Evolutionary conservation across 2,888 invertebrate genomes (phyloP), one percentile per base, ranked within the genome.

Genomic region (Drosophila rubida): DNA sequence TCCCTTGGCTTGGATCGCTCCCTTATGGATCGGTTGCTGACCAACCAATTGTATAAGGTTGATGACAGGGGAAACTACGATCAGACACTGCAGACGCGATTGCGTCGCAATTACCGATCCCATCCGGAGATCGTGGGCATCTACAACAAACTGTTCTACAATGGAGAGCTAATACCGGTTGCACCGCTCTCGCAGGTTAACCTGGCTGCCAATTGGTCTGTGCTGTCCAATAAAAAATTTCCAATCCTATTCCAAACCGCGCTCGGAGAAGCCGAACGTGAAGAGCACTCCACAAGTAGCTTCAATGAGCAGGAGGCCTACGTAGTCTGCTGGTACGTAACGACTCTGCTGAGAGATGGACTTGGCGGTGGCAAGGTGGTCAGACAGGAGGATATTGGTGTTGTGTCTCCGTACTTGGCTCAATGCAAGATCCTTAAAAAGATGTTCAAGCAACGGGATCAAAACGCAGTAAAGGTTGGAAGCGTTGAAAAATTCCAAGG

Each of bases 401-500:
- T 95, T 14, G 92, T 94, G 11, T 93, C 94, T 2, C 94, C 94
- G 0, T 94, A 94, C 77, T 92, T 76, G 46, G 78, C 78, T 4
- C 91, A 91, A 73, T 81, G 88, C 42, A 85, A 82, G 22, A 85
- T 90, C 30, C 88, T 93, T 45, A 75, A 69, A 13, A 37, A 60
- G 2, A 66, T 76, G 59, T 71, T 91, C 0, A 32, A 48, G 2
- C 11, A 44, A 0, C 63, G 54, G 4, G 48, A 66, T 0, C 84
- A 77, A 60, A 7, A 9, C 2, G 83, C 11, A 2, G 92, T 96
- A 2, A 94, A 94, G 80, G 94, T 95, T 46, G 97, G 97, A 2
- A 96, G 97, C 0, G 96, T 97, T 0, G 97, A 97, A 91, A 94
- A 95, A 32, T 97, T 96, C 91, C 97, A 98, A 91, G 97, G 97